Evolutionary conservation across 2,888 invertebrate species (phyloP).

Genomic region (Arctia plantaginis): DNA sequence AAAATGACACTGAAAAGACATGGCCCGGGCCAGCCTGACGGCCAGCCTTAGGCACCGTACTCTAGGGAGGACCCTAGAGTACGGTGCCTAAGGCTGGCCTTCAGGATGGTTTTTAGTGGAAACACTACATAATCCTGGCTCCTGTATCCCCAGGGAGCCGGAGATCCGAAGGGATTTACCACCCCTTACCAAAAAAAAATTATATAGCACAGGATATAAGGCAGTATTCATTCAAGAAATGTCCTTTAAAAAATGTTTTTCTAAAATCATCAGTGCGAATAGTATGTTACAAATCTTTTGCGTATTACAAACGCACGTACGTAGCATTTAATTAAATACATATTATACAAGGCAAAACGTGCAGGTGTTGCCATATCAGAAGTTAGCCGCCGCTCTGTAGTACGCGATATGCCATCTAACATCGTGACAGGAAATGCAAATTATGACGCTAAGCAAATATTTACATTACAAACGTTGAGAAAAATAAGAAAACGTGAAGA

Average conservation of each 20-base stretch:
- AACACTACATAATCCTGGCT: too few species aligned
- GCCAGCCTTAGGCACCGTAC: too few species aligned
- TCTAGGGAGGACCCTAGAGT: too few species aligned
- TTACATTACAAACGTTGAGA: background rate
- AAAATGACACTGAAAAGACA: too few species aligned
- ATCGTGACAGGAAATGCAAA: conserved; percentile 47
- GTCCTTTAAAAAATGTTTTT: background rate
- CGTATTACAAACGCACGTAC: too few species aligned
- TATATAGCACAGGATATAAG: background rate
- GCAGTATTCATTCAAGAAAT: background rate
- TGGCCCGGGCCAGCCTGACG: too few species aligned
- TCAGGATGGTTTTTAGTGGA: too few species aligned
- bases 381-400: conserved; percentile 26
- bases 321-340: background rate
- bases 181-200: too few species aligned
- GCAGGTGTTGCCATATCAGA: conserved; percentile 45
- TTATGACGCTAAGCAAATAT: conserved; percentile 13
- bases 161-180: too few species aligned
- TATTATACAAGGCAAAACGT: conserved; percentile 16
- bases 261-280: background rate
- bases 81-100: too few species aligned
- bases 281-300: background rate
- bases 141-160: too few species aligned
- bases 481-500: background rate
- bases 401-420: conserved; percentile 36